phyloP scores from a whole-genome alignment of 64 coral and sea anemone genomes.

The Astreopora myriophthalma region DNA sequence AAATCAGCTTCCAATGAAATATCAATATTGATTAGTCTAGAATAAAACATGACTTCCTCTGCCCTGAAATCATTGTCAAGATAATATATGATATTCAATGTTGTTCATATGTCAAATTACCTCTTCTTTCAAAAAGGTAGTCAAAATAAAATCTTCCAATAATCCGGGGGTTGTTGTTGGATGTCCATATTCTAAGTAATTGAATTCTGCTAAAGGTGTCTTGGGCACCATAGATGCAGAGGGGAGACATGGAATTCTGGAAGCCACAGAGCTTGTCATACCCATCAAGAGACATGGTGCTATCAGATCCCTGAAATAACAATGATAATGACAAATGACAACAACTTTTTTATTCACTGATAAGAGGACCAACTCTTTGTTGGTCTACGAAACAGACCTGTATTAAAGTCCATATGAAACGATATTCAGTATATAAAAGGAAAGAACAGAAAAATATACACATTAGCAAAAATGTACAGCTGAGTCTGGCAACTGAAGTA shows the following conservation, averaged over 20 bases:
- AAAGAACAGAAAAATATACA: no score
- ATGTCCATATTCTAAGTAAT: conserved; percentile 40
- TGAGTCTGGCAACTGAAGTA: no score
- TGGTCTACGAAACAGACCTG: no score
- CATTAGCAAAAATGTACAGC: no score
- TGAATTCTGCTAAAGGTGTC: conserved; percentile 30
- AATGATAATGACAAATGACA: no score
- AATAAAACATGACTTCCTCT: neutral
- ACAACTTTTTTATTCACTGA: no score
- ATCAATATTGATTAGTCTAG: conserved; percentile 25
- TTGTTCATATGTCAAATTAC: neutral
- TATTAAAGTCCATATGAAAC: no score
- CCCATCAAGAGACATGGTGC: conserved; percentile 39
- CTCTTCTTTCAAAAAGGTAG: conserved; percentile 36
- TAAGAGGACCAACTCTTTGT: no score
- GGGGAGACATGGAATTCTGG: conserved; percentile 37
- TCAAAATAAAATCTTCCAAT: conserved; percentile 47
- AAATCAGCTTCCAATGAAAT: no score
- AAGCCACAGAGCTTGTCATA: conserved; percentile 47
- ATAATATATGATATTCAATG: neutral
- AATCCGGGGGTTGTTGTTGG: conserved; percentile 32
- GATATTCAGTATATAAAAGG: no score
- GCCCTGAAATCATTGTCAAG: neutral
- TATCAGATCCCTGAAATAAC: conserved; percentile 26
- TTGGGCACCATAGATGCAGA: conserved; percentile 45